Evolutionary conservation across 2,797 vertebrate genomes (phyloP), one percentile per base, ranked within the genome.

Genomic region (Amblyopsis hoosieri): DNA sequence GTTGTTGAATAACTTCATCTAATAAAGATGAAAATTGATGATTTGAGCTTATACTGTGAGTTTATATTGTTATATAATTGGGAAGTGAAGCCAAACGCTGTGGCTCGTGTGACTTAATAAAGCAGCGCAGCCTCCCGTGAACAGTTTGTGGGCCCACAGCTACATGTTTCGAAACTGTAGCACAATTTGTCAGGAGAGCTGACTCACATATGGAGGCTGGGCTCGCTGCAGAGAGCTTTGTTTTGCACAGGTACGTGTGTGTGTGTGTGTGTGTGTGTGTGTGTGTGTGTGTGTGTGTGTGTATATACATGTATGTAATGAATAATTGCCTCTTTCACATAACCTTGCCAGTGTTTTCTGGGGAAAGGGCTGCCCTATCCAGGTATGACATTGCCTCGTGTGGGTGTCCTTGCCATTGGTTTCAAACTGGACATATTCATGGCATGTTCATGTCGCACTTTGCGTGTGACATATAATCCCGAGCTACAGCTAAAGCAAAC

Each of bases 1-100:
- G 76, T 70, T 33, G 54, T 65, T 84, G 53, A 82, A 82, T 81
- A 10, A 71, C 87, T 83, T 59, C 67, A 87, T 78, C 59, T 1
- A 2, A 71, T 13, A 45, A 42, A 75, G 62, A 86, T 76, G 57
- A 59, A 74, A 78, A 78, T 31, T 23, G 72, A 74, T 72, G 72
- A 72, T 70, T 74, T 69, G 2, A 57, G 60, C 60, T 47, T 45
- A 66, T 45, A 31, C n/a, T 8, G 15, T 63, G 60, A 29, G 52
- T 45, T 33, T 58, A 15, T 29, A 3, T 45, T 56, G 3, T 29
- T 29, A 29, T 29, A 29, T 71, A 0, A 75, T 69, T 76, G 67
- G 69, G 54, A 74, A 62, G 66, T 42, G 64, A 61, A 67, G 62
- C 71, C 62, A 15, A 54, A 31, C 9, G 61, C 54, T 57, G 57